Percentiles rank a stretch among this genome's conserved stretches.
Conservation (phyloP, 2,113 vertebrate species). For the Pteronura brasiliensis region DNA sequence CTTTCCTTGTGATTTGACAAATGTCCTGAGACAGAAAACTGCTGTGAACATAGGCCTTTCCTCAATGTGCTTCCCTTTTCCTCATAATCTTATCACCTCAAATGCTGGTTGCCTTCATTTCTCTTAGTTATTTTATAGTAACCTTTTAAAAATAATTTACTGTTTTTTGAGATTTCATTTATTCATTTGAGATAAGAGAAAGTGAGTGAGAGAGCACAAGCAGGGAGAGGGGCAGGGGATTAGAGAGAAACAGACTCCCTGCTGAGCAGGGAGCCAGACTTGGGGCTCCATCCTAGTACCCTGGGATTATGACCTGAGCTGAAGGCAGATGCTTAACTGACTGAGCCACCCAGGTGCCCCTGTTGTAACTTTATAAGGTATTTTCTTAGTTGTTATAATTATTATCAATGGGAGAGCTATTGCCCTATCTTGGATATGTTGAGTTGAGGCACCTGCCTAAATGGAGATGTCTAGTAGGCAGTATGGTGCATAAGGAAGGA, state of each 20-base stretch:
- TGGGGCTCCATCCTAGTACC: too few relatives aligned
- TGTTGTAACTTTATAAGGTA: not conserved
- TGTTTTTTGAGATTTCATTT: too few relatives aligned
- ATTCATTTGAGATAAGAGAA: too few relatives aligned
- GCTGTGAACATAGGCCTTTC: not conserved
- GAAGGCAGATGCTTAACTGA: too few relatives aligned
- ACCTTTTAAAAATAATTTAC: not conserved
- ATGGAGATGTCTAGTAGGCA: not conserved
- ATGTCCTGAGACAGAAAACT: not conserved
- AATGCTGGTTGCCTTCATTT: not conserved
- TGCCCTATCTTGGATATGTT: not conserved
- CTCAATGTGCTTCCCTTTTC: not conserved
- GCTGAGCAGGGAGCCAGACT: too few relatives aligned
- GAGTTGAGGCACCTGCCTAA: not conserved
- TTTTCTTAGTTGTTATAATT: not conserved
- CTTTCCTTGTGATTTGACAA: not conserved
- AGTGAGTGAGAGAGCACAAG: too few relatives aligned
- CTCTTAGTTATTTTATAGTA: not conserved
- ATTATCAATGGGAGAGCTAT: not conserved
- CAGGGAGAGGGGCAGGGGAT: too few relatives aligned
- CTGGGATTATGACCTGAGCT: too few relatives aligned
- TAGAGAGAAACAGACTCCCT: too few relatives aligned
- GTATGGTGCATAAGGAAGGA: not conserved
- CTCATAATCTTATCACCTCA: not conserved
- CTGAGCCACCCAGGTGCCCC: too few relatives aligned